A percentile compares a stretch with the other conserved stretches of the same genome.
These are phyloP conservation scores for Myxocyprinus asiaticus DNA, from an alignment of 2,113 vertebrate species.

Conservation along the genomic window DNA sequence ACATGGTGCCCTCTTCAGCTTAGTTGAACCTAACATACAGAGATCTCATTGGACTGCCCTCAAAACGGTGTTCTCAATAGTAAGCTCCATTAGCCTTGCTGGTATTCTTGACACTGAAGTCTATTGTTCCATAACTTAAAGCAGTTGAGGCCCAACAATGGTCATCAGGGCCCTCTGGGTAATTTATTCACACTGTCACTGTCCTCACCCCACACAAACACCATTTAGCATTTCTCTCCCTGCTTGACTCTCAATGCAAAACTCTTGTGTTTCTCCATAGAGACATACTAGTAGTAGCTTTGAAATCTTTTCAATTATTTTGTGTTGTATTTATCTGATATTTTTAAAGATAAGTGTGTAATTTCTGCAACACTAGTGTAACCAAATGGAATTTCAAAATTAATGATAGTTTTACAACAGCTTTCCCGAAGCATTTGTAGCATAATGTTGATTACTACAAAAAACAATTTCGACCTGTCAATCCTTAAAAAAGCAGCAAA, in stretches of 20 bases:
- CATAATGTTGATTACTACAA: no score
- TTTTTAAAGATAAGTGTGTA: no score
- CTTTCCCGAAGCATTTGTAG: no score
- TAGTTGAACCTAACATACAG: background rate
- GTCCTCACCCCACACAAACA: constrained; percentile 1
- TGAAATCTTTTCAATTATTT: no score
- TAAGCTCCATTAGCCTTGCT: constrained; percentile 50
- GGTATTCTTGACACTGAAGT: constrained; percentile 41
- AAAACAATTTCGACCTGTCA: no score
- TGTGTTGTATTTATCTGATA: no score
- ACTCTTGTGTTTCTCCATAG: background rate
- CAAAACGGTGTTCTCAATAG: constrained; percentile 49
- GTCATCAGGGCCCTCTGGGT: constrained; percentile 32
- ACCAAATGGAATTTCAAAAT: no score
- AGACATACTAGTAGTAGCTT: no score
- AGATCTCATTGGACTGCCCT: background rate
- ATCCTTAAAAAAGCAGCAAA: no score
- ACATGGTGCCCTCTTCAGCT: no score
- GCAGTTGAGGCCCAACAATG: constrained; percentile 39
- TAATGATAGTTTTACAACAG: no score
- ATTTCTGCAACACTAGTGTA: no score
- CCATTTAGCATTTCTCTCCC: background rate
- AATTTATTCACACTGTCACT: constrained; percentile 38
- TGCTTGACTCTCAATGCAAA: background rate
- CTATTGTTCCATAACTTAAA: constrained; percentile 42